A percentile compares a stretch with the other conserved stretches of the same genome.
phyloP scores from a whole-genome alignment of 1,140 invertebrate species.

The Hycleus cichorii region DNA sequence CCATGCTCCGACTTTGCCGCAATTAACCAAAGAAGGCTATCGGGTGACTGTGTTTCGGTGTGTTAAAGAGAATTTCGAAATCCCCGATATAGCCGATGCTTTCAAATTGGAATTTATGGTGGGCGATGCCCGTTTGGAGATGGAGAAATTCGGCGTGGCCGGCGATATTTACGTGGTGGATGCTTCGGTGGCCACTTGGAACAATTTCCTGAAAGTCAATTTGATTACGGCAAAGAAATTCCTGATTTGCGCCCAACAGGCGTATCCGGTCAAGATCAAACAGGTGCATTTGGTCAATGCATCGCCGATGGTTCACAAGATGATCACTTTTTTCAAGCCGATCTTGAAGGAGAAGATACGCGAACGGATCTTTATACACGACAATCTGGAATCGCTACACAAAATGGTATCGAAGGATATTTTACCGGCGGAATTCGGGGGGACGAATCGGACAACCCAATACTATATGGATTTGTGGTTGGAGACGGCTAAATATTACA shows the following conservation, averaged over 20 bases:
- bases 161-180: slow-evolving; percentile 76
- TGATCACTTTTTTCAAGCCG: slow-evolving; percentile 74
- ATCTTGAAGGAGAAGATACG: slow-evolving; percentile 81
- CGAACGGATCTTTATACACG: slow-evolving; percentile 72
- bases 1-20: too few species aligned
- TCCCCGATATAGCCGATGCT: slow-evolving; percentile 49
- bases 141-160: slow-evolving; percentile 67
- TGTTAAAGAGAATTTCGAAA: slow-evolving; percentile 5
- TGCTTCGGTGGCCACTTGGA: slow-evolving; percentile 62
- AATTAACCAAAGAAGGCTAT: too few species aligned
- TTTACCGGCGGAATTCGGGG: slow-evolving; percentile 72
- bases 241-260: slow-evolving; percentile 75
- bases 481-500: slow-evolving; percentile 59
- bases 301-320: slow-evolving; percentile 69
- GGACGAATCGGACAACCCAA: slow-evolving; percentile 36
- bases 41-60: too few species aligned
- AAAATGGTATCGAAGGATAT: slow-evolving; percentile 69
- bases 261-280: slow-evolving; percentile 77
- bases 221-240: slow-evolving; percentile 72
- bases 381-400: slow-evolving; percentile 62
- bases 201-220: slow-evolving; percentile 68
- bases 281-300: slow-evolving; percentile 78
- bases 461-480: slow-evolving; percentile 46
- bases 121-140: slow-evolving; percentile 65
- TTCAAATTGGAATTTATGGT: slow-evolving; percentile 75